Base-by-base conservation (phyloP, 2,113 vertebrate species). In the Morone saxatilis region DNA sequence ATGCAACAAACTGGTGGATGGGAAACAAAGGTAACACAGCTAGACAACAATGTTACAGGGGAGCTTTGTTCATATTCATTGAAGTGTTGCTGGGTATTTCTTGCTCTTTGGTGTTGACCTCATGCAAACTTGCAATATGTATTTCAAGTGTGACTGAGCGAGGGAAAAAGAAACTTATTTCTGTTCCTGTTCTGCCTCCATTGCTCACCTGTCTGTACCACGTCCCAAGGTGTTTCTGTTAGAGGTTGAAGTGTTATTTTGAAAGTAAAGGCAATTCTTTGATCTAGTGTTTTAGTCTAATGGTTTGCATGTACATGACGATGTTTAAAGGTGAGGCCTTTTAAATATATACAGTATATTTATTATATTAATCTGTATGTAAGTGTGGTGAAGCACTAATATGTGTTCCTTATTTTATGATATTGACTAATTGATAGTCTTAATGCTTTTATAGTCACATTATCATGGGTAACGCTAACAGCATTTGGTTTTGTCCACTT, bases 21-120 rank as follows among this genome's bases (percentile, higher is more conserved):
- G 11, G 38, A 80, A 45, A 38, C 12, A 17, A 75, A 83, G 61
- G 71, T 41, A 57, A 53, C 22, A 9, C 13, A 38, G 56, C 57
- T 25, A 36, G 31, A 72, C 31, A 66, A 25, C 47, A 53, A 59
- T 38, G 51, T 59, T 40, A 50, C 62, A 75, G 45, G 70, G 56
- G 9, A 6, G 62, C 56, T 71, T 71, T 63, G 1, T 77, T 82
- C 48, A 74, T 73, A 60, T 57, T 70, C 20, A 63, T 48, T 47
- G n/a, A 31, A 10, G 48, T 57, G 47, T 68, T 75, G 54, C 13
- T 16, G 66, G 25, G 50, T 67, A 67, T 78, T 62, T 45, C 20
- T 16, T 7, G 11, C 22, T 13, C 68, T 81, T 86, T 47, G 38
- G n/a, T 31, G 14, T 67, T 80, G 83, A 77, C 83, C 80, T 84